Conservation (phyloP, 2,797 vertebrate genomes). For the Kryptolebias ocellatus region DNA sequence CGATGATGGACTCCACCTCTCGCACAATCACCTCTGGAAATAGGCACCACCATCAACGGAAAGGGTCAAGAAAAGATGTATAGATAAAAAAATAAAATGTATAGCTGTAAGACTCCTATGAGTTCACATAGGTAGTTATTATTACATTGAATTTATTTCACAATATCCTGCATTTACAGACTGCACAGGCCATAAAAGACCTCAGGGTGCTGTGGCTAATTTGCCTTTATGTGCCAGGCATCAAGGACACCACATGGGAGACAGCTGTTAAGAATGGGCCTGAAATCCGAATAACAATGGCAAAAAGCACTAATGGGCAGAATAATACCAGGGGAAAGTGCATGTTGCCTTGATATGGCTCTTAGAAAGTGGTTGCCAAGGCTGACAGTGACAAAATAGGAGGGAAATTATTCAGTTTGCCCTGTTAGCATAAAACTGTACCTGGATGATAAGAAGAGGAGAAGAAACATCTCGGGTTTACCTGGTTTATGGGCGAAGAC, state of each 20-base stretch:
- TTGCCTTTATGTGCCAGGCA: conserved; percentile 32
- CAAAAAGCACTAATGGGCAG: conserved; percentile 59
- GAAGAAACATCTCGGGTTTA: conserved; percentile 4
- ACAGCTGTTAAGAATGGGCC: conserved; percentile 35
- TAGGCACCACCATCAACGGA: too few relatives aligned
- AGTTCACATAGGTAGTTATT: conserved; percentile 5
- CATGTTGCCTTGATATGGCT: conserved; percentile 45
- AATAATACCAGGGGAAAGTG: conserved; percentile 35
- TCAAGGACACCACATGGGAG: conserved; percentile 45
- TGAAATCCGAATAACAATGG: conserved; percentile 55
- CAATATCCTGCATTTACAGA: conserved; percentile 9
- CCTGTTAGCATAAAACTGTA: conserved; percentile 24
- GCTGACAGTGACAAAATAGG: conserved; percentile 46
- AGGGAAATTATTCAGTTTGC: conserved; percentile 50
- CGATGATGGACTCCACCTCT: too few relatives aligned
- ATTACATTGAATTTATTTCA: conserved; percentile 11
- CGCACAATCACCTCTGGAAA: too few relatives aligned
- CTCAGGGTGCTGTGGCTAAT: conserved; percentile 38
- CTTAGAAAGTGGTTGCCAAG: conserved; percentile 56
- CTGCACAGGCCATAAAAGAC: conserved; percentile 19
- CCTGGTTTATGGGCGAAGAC: conserved; percentile 14
- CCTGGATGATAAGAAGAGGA: background rate
- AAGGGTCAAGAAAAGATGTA: too few relatives aligned
- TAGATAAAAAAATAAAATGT: conserved; percentile 1
- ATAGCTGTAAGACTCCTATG: conserved; percentile 6